Evolutionary conservation across 2,113 vertebrate species (phyloP).

Genomic region (Dromaius novaehollandiae): DNA sequence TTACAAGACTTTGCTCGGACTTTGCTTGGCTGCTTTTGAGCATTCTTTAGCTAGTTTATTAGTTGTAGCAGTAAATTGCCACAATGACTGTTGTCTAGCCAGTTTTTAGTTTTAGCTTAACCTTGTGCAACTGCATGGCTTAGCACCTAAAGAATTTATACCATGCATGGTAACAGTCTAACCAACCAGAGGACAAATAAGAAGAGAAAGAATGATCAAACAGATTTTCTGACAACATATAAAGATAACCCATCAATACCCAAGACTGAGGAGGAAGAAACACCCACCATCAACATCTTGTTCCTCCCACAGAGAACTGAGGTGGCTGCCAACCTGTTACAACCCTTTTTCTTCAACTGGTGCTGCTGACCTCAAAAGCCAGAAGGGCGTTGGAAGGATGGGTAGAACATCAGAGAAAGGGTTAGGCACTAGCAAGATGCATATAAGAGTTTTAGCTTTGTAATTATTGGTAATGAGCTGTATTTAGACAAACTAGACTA

Average conservation of each 20-base stretch:
- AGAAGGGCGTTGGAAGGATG: too few relatives aligned
- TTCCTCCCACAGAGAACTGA: too few relatives aligned
- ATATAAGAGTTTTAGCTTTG: too few relatives aligned
- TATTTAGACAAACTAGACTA: too few relatives aligned
- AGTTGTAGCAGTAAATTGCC: background rate
- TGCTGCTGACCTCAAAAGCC: too few relatives aligned
- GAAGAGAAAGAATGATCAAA: background rate
- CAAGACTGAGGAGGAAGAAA: background rate
- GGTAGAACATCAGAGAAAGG: too few relatives aligned
- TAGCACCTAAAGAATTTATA: background rate
- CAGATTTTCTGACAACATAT: background rate
- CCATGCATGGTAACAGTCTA: rapidly evolving
- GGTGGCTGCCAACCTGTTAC: too few relatives aligned
- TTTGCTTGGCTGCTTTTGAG: background rate
- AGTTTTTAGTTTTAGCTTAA: background rate
- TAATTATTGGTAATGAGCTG: too few relatives aligned
- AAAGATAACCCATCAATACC: background rate
- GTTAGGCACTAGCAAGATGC: too few relatives aligned
- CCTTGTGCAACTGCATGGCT: background rate
- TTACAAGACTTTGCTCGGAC: background rate
- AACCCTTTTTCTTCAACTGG: too few relatives aligned
- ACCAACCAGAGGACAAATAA: rapidly evolving
- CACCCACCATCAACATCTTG: background rate
- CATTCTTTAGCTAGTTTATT: background rate
- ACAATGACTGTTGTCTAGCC: background rate